Conservation (phyloP, 1,140 invertebrate genomes). For the Parasteatoda tepidariorum region DNA sequence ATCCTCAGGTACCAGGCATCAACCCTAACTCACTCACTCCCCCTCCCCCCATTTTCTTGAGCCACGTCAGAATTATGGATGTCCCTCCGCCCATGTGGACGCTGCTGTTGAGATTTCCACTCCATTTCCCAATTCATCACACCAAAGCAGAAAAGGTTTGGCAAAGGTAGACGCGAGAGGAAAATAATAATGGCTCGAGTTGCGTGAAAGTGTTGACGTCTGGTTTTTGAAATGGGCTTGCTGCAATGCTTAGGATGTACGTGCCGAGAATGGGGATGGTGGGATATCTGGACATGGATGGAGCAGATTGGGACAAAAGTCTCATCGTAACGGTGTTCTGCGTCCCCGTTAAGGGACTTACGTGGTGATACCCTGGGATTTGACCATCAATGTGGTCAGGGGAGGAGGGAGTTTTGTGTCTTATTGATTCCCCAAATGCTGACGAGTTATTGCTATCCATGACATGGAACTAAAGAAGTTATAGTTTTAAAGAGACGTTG, state of each 20-base stretch:
- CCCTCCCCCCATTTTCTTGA: neutral
- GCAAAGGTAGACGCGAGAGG: neutral
- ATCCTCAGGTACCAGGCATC: too few species aligned
- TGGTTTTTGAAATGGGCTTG: conserved; percentile 41
- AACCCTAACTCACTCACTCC: too few species aligned
- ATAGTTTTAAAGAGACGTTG: too few species aligned
- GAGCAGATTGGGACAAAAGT: neutral
- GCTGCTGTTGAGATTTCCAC: conserved; percentile 29
- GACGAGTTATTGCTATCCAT: too few species aligned
- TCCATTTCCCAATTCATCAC: conserved; percentile 43
- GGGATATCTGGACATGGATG: neutral
- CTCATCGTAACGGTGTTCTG: neutral
- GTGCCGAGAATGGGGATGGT: neutral
- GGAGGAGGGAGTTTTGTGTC: neutral
- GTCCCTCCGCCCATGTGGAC: neutral
- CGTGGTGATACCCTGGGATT: conserved; percentile 4
- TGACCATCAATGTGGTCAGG: neutral
- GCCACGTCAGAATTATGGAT: neutral
- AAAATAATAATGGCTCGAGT: conserved; percentile 32
- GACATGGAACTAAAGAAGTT: too few species aligned
- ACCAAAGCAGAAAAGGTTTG: neutral
- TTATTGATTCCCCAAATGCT: conserved; percentile 29
- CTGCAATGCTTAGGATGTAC: conserved; percentile 5
- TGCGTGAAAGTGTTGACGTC: conserved; percentile 56
- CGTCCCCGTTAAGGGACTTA: conserved; percentile 4